Evolutionary conservation across 2,113 vertebrate genomes (phyloP), one percentile per base, ranked within the genome.

Genomic region (Papio anubis): DNA sequence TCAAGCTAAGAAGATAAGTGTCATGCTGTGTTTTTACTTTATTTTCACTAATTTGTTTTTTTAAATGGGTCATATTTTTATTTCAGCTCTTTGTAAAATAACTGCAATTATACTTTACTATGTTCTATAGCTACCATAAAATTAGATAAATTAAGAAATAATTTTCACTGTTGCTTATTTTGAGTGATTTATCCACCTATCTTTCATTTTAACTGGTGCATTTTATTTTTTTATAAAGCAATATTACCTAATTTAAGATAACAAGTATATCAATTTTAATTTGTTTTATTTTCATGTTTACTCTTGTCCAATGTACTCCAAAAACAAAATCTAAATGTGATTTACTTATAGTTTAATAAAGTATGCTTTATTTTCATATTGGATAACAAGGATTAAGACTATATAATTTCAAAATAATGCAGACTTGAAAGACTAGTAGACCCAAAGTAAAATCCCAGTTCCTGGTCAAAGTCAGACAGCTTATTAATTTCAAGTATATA

Each of bases 41-140:
- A n/a, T 95, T 98, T 97, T 95, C 45, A 87, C 55, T 94, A 92
- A 96, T 98, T 90, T 96, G 21, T 97, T 78, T 93, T 98, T 92
- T 38, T 59, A 97, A 98, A 97, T 95, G 76, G 96, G 94, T 96
- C 93, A 78, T 97, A 96, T 97, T 98, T 98, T 96, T 96, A 96
- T 95, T 96, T 97, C 66, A 95, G 97, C 96, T 96, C 97, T 97
- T 98, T 97, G 94, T 98, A 98, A 96, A 96, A 98, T 98, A 98
- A 98, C 80, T 61, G 73, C 95, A 97, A 98, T 98, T 98, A 97
- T 96, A 95, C 80, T 97, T 95, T 96, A 18, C 40, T 97, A 98
- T 98, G 90, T 98, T 97, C 88, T 97, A 97, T 92, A 66, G 96
- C 90, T 95, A 93, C 72, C 85, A 96, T 97, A 35, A 97, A 98